Evolutionary conservation across 2,888 invertebrate genomes (phyloP).

Genomic region (Macrostomum cliftonense): DNA sequence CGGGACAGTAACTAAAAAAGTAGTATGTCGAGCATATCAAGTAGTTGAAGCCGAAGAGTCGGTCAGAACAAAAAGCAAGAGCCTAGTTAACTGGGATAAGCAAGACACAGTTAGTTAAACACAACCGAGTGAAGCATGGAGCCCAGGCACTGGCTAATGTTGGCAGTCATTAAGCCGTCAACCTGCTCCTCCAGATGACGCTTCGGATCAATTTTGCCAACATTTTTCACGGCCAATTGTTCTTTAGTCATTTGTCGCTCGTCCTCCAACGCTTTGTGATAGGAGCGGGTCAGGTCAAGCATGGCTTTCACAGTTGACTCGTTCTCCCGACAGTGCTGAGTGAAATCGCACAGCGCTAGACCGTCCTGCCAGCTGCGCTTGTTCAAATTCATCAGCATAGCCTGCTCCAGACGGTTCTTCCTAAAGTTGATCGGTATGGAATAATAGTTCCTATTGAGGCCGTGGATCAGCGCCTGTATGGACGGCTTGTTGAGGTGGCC

Average conservation of each 20-base stretch:
- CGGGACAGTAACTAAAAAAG: too few species aligned
- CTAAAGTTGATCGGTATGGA: conserved; percentile 98
- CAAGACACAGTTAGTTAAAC: conserved; percentile 49
- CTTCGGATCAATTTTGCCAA: conserved; percentile 85
- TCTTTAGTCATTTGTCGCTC: conserved; percentile 99
- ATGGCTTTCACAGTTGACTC: conserved; percentile 83
- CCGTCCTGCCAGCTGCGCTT: conserved; percentile 59
- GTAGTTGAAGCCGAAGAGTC: too few species aligned
- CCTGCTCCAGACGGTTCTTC: conserved; percentile 94
- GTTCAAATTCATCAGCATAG: conserved; percentile 87
- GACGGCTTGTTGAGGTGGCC: conserved; percentile 96
- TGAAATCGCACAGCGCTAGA: conserved; percentile 37
- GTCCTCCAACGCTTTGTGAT: conserved; percentile 87
- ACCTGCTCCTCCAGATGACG: conserved; percentile 96
- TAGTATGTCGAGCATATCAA: too few species aligned
- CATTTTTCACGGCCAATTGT: conserved; percentile 95
- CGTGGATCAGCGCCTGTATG: conserved; percentile 93
- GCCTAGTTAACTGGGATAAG: too few species aligned
- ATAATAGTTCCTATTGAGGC: conserved; percentile 92
- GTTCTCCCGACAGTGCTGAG: conserved; percentile 75
- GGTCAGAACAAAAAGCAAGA: too few species aligned
- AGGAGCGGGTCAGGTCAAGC: conserved; percentile 88
- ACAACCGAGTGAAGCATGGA: conserved; percentile 69
- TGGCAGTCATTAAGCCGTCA: conserved; percentile 81
- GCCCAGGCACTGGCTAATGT: conserved; percentile 89